These are phyloP conservation scores for Zaprionus africanus DNA, from an alignment of 1,140 invertebrate genomes.

Conservation along the genomic window DNA sequence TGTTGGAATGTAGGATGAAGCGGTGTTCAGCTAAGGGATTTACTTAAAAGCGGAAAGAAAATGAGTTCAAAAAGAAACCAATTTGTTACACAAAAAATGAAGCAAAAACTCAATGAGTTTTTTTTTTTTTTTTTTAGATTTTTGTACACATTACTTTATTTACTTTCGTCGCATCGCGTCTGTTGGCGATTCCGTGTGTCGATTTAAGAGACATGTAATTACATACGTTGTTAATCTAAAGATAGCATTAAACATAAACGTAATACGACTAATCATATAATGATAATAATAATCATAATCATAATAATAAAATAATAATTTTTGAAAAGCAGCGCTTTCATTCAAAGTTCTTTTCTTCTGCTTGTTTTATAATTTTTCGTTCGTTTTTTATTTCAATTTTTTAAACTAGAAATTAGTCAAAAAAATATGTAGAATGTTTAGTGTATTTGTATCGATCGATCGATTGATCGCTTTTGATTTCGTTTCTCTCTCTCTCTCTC, in stretches of 20 bases:
- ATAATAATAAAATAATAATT: conserved; percentile 36
- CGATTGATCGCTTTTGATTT: conserved; percentile 24
- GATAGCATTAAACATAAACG: conserved; percentile 75
- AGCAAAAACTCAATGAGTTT: conserved; percentile 7
- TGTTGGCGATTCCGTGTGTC: conserved; percentile 55
- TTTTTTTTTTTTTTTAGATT: conserved; percentile 39
- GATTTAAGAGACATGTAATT: conserved; percentile 67
- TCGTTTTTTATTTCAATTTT: conserved; percentile 23
- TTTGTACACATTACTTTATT: conserved; percentile 78
- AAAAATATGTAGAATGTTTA: conserved; percentile 48
- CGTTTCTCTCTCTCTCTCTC: conserved; percentile 11
- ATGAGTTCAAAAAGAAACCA: not conserved
- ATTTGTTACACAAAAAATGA: conserved; percentile 9
- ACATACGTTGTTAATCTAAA: conserved; percentile 67
- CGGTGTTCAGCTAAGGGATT: conserved; percentile 13
- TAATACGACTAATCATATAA: conserved; percentile 67
- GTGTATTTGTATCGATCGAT: conserved; percentile 37
- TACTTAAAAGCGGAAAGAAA: not conserved
- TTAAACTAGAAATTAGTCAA: conserved; percentile 33
- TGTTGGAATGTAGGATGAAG: conserved; percentile 3
- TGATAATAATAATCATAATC: conserved; percentile 53
- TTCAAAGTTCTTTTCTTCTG: conserved; percentile 39
- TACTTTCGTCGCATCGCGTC: conserved; percentile 41
- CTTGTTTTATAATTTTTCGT: not conserved
- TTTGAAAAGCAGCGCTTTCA: conserved; percentile 43